Evolutionary conservation across 2,888 invertebrate species (phyloP).

Genomic region (Laothoe populi): DNA sequence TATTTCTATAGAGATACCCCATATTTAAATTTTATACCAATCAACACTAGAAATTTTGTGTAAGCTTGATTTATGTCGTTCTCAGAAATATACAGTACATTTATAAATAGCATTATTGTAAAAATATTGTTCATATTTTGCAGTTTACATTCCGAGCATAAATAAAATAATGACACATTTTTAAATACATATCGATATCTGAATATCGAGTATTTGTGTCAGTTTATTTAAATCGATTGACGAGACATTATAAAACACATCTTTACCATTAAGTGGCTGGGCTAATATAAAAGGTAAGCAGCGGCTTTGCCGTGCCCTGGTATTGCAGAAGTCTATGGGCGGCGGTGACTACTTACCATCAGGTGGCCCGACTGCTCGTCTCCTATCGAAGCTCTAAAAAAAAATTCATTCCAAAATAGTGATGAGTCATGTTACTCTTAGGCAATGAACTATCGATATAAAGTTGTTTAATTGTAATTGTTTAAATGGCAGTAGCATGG

Average conservation of each 20-base stretch:
- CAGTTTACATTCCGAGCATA: neutral
- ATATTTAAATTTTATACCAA: neutral
- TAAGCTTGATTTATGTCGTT: neutral
- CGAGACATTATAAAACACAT: too few relatives aligned
- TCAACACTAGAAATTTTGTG: neutral
- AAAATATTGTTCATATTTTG: neutral
- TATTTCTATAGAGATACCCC: neutral
- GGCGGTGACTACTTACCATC: too few relatives aligned
- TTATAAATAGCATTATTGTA: neutral
- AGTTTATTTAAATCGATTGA: neutral
- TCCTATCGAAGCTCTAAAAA: too few relatives aligned
- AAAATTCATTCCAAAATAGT: too few relatives aligned
- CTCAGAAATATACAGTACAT: neutral
- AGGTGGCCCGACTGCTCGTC: too few relatives aligned
- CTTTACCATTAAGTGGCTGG: too few relatives aligned
- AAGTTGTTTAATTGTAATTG: neutral
- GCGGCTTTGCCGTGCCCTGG: too few relatives aligned
- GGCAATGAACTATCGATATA: neutral
- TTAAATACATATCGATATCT: neutral
- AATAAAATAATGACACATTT: neutral
- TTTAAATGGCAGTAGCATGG: constrained; percentile 12
- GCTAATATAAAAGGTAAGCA: too few relatives aligned
- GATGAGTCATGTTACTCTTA: neutral
- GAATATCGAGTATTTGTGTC: neutral
- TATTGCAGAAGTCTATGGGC: too few relatives aligned